Evolutionary conservation across 1,140 invertebrate species (phyloP).

Genomic region (Orius insidiosus): DNA sequence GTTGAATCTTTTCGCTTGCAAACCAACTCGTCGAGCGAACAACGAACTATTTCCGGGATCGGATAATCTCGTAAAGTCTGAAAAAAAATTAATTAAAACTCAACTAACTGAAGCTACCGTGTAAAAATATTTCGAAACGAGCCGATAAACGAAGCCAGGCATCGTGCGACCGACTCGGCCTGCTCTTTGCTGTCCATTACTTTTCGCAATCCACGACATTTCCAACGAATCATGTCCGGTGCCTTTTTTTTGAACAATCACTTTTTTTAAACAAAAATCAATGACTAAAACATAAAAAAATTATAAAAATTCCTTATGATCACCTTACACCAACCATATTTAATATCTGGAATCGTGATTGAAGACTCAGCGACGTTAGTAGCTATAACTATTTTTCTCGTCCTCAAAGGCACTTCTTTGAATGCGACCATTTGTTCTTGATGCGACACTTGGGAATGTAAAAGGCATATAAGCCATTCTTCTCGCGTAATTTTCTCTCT

Average conservation of each 20-base stretch:
- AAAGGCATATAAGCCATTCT: conserved; percentile 15
- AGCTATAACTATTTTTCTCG: conserved; percentile 74
- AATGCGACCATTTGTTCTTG: conserved; percentile 56
- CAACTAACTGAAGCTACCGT: conserved; percentile 24
- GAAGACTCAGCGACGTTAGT: conserved; percentile 97
- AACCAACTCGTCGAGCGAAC: conserved; percentile 64
- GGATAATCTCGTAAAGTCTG: conserved; percentile 34
- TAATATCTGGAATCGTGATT: conserved; percentile 83
- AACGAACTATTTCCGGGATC: conserved; percentile 58
- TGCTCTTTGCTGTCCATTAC: conserved; percentile 74
- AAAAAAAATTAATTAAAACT: conserved; percentile 9
- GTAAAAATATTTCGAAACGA: conserved; percentile 61
- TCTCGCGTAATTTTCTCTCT: neutral
- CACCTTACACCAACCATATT: conserved; percentile 42
- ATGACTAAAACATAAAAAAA: conserved; percentile 48
- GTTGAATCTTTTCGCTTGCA: conserved; percentile 66
- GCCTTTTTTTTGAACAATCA: conserved; percentile 46
- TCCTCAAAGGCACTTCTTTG: conserved; percentile 29
- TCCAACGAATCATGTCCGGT: conserved; percentile 67
- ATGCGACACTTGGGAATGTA: conserved; percentile 53
- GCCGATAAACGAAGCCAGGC: conserved; percentile 69
- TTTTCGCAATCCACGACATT: conserved; percentile 73
- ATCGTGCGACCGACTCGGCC: conserved; percentile 76
- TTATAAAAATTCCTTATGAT: too few relatives aligned
- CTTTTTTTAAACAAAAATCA: conserved; percentile 88